Evolutionary conservation across 1,140 invertebrate species (phyloP), one percentile per base, ranked within the genome.

Genomic region (Leptonema lineaticorne): DNA sequence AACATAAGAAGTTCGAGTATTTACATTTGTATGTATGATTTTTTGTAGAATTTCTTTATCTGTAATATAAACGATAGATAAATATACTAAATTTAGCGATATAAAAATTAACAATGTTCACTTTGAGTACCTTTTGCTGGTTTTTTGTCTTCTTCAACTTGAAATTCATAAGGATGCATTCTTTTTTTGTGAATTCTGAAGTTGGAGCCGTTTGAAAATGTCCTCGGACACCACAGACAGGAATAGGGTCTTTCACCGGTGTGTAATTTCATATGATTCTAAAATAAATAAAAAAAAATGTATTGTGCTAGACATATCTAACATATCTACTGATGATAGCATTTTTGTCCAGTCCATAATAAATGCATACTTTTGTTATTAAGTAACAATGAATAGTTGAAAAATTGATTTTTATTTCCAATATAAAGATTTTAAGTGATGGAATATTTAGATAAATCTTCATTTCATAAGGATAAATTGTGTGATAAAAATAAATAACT

Each of bases 181-280:
- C 81, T 76, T 3, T 79, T 77, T 63, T 83, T 83, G 69, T 83
- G 82, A 48, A 79, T 79, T 6, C 82, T 75, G 70, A 82, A 83
- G 64, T 83, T 83, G 11, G 80, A 80, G 11, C 80, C 80, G 65
- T 83, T 82, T 8, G 82, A 77, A 74, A 83, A 83, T n/a, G 80
- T 77, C 16, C 76, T 76, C 11, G 77, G 75, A 68, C 82, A 83
- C 63, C 82, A 83, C 22, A 79, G 79, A 57, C 82, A 83, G 18
- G 76, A 76, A 48, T 83, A 83, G 2, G 82, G 82, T 18, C 79
- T 64, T 26, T 80, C 75, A 16, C 82, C 82, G 0, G 80, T 81
- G 67, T 83, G 82, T 2, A 69, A 59, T 37, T 71, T 71, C n/a
- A 69, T 16, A 45, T 71, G 70, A 18, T 64, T 37, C 70, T 71